Evolutionary conservation across 2,888 invertebrate species (phyloP), one percentile per base, ranked within the genome.

Genomic region (Brenthis hecate): DNA sequence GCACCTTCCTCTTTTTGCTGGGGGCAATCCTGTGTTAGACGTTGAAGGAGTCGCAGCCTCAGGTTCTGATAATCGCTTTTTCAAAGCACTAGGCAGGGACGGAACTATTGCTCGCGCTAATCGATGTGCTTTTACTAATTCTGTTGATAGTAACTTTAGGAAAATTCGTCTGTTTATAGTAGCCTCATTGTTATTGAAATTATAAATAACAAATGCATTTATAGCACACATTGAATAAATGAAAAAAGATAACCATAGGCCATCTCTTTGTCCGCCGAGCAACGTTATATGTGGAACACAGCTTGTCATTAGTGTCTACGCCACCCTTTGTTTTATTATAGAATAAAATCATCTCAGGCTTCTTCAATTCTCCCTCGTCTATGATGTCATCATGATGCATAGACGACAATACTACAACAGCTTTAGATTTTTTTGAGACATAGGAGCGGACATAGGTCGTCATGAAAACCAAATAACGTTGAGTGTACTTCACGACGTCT

Each of bases 341-440:
- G 63, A 56, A 65, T 32, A 56, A 57, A 51, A 68, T 68, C 47
- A 68, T 68, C 50, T 23, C 51, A 51, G 67, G 54, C 55, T 62
- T 53, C n/a, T 62, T 51, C 53, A 43, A 36, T 13, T 60, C 60
- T n/a, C 23, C 55, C 56, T 55, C 56, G 32, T 63, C 66, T 56
- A 65, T 62, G 32, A 64, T 19, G 54, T 60, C 67, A 13, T 43
- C 65, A 65, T 69, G 50, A 62, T 69, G 72, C 69, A 69, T 72
- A 11, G 65, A 58, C 54, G 69, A 72, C 55, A 69, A 61, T 47
- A 19, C 19, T 19, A 19, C 19, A 19, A 19, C 19, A 19, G 19
- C 19, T 19, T 19, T 19, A 19, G 19, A 19, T 19, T 19, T 19
- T 19, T 19, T 19, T 19, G 19, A 19, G 19, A 19, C 19, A 19